These are phyloP conservation scores for Drosophila malerkotliana DNA, from an alignment of 1,140 invertebrate genomes.

Conservation along the genomic window DNA sequence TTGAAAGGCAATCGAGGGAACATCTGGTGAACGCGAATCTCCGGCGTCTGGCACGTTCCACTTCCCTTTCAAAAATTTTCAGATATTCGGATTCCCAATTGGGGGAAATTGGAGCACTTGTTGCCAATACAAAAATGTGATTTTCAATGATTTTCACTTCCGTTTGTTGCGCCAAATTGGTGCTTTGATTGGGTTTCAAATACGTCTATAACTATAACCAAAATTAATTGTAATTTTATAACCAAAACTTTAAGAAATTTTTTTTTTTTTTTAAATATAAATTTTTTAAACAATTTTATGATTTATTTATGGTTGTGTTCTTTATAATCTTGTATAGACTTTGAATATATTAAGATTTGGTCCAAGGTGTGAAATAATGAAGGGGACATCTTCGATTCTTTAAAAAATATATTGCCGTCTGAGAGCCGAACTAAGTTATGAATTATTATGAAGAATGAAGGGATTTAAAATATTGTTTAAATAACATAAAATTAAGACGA, in stretches of 20 bases:
- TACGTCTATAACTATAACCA: not conserved
- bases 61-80: not conserved
- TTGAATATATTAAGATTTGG: too few species aligned
- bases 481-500: too few species aligned
- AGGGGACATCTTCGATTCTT: too few species aligned
- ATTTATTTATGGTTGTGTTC: not conserved
- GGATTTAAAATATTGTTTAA: too few species aligned
- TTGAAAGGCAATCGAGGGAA: slow-evolving; percentile 48
- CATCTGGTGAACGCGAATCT: slow-evolving; percentile 18
- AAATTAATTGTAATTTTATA: not conserved
- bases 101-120: slow-evolving; percentile 28
- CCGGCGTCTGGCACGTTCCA: slow-evolving; percentile 16
- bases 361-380: too few species aligned
- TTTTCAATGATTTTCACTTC: slow-evolving; percentile 20
- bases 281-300: not conserved
- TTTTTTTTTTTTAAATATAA: not conserved
- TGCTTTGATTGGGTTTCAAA: not conserved
- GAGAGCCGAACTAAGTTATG: too few species aligned
- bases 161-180: slow-evolving; percentile 7
- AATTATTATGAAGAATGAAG: too few species aligned
- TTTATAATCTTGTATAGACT: too few species aligned
- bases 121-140: slow-evolving; percentile 18
- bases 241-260: too few species aligned
- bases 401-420: too few species aligned
- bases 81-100: slow-evolving; percentile 4